Percentiles rank a stretch among this genome's conserved stretches.
These are phyloP conservation scores for Gryon sp. DNA, from an alignment of 1,140 invertebrate species.

Conservation along the genomic window DNA sequence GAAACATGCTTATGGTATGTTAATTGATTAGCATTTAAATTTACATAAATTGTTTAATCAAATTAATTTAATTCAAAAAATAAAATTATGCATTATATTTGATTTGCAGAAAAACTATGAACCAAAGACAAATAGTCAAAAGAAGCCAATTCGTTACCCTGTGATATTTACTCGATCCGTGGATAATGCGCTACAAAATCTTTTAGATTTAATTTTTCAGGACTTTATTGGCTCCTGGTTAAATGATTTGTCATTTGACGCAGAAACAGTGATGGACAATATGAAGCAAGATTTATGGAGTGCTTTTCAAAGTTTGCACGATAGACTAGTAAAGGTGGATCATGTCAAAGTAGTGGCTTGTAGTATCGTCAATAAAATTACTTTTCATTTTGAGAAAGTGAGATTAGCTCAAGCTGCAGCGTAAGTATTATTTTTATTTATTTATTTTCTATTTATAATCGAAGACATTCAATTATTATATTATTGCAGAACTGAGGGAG, in stretches of 20 bases:
- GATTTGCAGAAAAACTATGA: conserved; percentile 72
- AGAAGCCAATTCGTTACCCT: conserved; percentile 80
- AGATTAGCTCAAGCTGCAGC: conserved; percentile 86
- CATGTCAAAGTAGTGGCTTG: conserved; percentile 89
- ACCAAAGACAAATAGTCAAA: conserved; percentile 62
- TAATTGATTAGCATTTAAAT: neutral
- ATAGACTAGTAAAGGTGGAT: conserved; percentile 86
- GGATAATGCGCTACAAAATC: conserved; percentile 89
- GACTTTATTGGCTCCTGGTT: conserved; percentile 90
- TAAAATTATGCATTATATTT: no score
- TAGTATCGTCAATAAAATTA: conserved; percentile 89
- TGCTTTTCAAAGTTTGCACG: conserved; percentile 87
- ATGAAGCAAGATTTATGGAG: conserved; percentile 91
- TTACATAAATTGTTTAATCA: no score
- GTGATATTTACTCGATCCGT: conserved; percentile 89
- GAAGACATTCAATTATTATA: no score
- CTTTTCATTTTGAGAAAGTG: conserved; percentile 92
- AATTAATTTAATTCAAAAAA: no score
- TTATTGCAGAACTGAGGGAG: conserved; percentile 82
- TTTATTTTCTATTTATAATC: no score
- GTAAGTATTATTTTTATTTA: conserved; percentile 79
- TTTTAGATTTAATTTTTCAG: conserved; percentile 88
- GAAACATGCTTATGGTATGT: conserved; percentile 79
- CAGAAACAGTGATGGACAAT: conserved; percentile 81
- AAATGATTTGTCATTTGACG: conserved; percentile 83